Conservation (phyloP, 2,113 vertebrate genomes). For the Aix galericulata region DNA sequence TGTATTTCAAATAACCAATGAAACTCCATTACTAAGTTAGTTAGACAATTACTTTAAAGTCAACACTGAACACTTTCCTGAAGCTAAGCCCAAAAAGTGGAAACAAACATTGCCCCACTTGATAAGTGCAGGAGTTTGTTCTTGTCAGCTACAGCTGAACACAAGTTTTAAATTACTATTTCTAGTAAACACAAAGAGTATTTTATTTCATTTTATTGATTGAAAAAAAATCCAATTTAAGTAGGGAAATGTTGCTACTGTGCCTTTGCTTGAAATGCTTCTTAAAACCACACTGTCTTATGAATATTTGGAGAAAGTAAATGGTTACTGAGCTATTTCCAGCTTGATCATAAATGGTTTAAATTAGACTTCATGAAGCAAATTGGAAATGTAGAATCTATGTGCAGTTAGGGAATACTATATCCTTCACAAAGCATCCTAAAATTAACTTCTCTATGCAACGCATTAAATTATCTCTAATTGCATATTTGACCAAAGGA, state of each 20-base stretch:
- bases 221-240: conserved; percentile 68
- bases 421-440: conserved; percentile 30
- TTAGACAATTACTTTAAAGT: conserved; percentile 68
- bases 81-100: conserved; percentile 47
- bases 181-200: conserved; percentile 69
- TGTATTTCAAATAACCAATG: conserved; percentile 32
- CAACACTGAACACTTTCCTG: conserved; percentile 47
- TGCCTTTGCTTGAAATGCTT: conserved; percentile 68
- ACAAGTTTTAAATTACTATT: conserved; percentile 66
- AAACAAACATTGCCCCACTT: conserved; percentile 59
- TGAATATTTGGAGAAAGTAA: conserved; percentile 61
- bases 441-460: conserved; percentile 46
- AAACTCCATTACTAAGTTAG: conserved; percentile 48
- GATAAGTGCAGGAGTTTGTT: conserved; percentile 67
- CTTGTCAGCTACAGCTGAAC: conserved; percentile 36
- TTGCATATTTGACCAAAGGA: conserved; percentile 14
- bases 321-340: conserved; percentile 55
- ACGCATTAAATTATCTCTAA: neutral
- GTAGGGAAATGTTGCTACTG: conserved; percentile 65
- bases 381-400: conserved; percentile 21
- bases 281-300: conserved; percentile 60
- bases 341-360: conserved; percentile 64
- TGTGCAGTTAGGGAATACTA: conserved; percentile 17
- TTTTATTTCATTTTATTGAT: conserved; percentile 73
- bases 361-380: conserved; percentile 61